Conservation (phyloP, 2,797 vertebrate genomes). For the Sandelia bainsii region DNA sequence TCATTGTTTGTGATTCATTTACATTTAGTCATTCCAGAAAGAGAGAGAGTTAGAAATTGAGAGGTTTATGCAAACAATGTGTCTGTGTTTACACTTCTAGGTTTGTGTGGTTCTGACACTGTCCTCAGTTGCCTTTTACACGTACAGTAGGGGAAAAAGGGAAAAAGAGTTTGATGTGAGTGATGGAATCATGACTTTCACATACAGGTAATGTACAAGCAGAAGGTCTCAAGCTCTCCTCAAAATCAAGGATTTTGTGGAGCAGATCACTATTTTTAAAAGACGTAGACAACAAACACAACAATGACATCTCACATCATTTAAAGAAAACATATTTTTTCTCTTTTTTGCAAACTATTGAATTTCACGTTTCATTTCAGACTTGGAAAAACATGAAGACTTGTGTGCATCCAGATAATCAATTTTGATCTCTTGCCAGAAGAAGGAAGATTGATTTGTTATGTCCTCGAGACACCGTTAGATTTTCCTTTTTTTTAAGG, state of each 20-base stretch:
- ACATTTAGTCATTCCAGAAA: constrained; percentile 37
- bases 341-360: constrained; percentile 36
- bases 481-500: constrained; percentile 42
- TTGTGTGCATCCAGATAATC: constrained; percentile 63
- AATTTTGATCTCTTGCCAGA: constrained; percentile 52
- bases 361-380: constrained; percentile 57
- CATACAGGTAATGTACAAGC: background rate
- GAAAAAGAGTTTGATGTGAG: background rate
- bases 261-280: constrained; percentile 12
- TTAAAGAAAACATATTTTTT: constrained; percentile 8
- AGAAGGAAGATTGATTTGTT: constrained; percentile 70
- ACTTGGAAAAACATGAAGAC: constrained; percentile 47
- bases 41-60: constrained; percentile 16
- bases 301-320: background rate
- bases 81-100: constrained; percentile 38
- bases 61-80: constrained; percentile 21
- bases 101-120: constrained; percentile 9
- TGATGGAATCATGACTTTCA: constrained; percentile 1
- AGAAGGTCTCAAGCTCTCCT: constrained; percentile 8
- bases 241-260: background rate
- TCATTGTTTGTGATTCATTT: constrained; percentile 53
- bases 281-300: background rate
- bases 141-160: background rate
- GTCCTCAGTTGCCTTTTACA: background rate
- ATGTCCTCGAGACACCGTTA: constrained; percentile 48